Conservation (phyloP, 2,888 invertebrate species). For the Platycheirus albimanus region DNA sequence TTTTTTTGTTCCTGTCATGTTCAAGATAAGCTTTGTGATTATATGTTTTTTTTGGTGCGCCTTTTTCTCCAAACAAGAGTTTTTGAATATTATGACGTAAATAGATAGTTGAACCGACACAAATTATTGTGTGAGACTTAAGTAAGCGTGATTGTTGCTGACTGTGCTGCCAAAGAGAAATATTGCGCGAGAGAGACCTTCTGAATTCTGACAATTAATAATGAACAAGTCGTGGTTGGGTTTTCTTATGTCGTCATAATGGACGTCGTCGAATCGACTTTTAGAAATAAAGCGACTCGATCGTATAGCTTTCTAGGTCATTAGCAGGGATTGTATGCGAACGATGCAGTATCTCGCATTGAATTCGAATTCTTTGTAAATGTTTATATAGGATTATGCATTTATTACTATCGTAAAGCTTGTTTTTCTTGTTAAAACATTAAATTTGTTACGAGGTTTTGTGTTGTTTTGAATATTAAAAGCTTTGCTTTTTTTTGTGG, state of each 20-base stretch:
- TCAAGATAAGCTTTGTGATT: slow-evolving; percentile 8
- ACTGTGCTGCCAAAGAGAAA: slow-evolving; percentile 21
- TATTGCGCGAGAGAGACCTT: slow-evolving; percentile 35
- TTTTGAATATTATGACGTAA: slow-evolving; percentile 15
- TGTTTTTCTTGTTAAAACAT: not conserved
- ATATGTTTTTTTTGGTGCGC: not conserved
- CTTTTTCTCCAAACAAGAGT: not conserved
- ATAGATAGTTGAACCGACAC: slow-evolving; percentile 2
- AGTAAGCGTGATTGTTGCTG: slow-evolving; percentile 29
- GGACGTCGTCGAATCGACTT: not conserved
- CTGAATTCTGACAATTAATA: no score
- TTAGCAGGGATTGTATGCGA: slow-evolving; percentile 45
- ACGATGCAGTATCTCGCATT: slow-evolving; percentile 4
- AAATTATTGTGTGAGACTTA: no score
- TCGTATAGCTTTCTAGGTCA: slow-evolving; percentile 58
- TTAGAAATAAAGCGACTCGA: slow-evolving; percentile 26
- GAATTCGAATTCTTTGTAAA: slow-evolving; percentile 24
- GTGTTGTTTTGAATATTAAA: slow-evolving; percentile 7
- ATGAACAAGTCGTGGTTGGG: slow-evolving; percentile 38
- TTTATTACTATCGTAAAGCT: no score
- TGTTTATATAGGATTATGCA: slow-evolving; percentile 1
- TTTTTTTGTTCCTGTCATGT: not conserved
- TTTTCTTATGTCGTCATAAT: slow-evolving; percentile 46
- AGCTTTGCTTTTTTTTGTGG: slow-evolving; percentile 7
- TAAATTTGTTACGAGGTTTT: slow-evolving; percentile 8